Evolutionary conservation across 2,797 vertebrate species (phyloP).

Genomic region (Acanthurus lineatus): DNA sequence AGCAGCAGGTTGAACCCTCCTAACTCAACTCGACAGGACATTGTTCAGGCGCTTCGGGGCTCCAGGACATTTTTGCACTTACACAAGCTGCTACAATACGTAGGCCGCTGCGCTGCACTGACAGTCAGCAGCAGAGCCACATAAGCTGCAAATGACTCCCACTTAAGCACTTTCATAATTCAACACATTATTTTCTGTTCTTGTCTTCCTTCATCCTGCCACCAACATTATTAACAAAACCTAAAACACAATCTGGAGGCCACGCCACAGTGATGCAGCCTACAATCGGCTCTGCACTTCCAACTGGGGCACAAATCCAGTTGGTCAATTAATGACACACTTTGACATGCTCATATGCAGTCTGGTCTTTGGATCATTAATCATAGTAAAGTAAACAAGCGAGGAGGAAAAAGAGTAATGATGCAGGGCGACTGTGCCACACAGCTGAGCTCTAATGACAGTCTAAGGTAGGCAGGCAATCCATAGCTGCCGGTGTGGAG

Average conservation of each 20-base stretch:
- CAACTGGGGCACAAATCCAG: conserved; percentile 33
- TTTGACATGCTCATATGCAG: conserved; percentile 14
- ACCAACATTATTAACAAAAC: conserved; percentile 14
- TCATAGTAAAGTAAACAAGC: conserved; percentile 33
- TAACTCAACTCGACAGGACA: conserved; percentile 37
- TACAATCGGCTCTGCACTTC: conserved; percentile 1
- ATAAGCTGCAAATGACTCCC: conserved; percentile 47
- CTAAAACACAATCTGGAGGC: conserved; percentile 2
- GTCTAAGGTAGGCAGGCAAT: conserved; percentile 1
- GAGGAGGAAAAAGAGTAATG: conserved; percentile 20
- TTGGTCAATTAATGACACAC: conserved; percentile 35
- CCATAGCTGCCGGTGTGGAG: neutral
- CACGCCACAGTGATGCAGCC: neutral
- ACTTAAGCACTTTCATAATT: conserved; percentile 46
- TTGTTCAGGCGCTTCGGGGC: conserved; percentile 32
- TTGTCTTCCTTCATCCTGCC: conserved; percentile 1
- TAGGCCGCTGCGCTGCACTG: conserved; percentile 37
- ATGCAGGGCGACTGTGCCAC: conserved; percentile 8
- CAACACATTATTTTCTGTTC: conserved; percentile 18
- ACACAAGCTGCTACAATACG: conserved; percentile 52
- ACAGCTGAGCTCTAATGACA: conserved; percentile 30
- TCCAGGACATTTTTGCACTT: conserved; percentile 63
- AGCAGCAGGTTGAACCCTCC: conserved; percentile 44
- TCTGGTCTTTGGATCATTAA: conserved; percentile 33
- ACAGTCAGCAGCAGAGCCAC: conserved; percentile 42